Base-by-base conservation (phyloP, 2,797 vertebrate species). In the Podarcis siculus region DNA sequence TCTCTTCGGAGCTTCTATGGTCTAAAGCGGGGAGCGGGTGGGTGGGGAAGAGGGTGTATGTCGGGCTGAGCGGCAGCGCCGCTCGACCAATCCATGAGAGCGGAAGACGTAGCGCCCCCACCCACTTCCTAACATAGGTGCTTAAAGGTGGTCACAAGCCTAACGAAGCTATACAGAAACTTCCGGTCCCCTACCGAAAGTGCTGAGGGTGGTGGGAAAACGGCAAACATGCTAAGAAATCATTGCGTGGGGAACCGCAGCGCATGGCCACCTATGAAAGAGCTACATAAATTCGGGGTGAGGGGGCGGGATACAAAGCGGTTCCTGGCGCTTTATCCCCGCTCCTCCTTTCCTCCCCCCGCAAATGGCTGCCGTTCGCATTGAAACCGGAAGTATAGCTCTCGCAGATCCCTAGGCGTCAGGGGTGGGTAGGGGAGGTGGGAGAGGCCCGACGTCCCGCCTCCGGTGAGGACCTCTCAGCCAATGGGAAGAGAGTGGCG, bases 121-220 rank as follows among this genome's bases (percentile, higher is more conserved):
- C 45, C 45, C 7, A 13, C 61, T 27, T 6, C 79, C 61, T 58
- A 27, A 23, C 8, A 8, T 17, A 2, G 61, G 58, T 3, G 17
- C 6, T 39, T 15, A n/a, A 82, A 45, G 37, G 71, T 9, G n/a
- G 19, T 4, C 23, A 32, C 3, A 35, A 27, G 12, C 79, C 27
- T 12, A 8, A 35, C 5, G 3, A 15, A 73, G 12, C 3, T 10
- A 8, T 1, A 0, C 0, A 27, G 0, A n/a, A 45, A 69, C 21
- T 39, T 83, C 45, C 87, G 81, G 71, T 30, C 71, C 32, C 27
- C 7, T 13, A 10, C 30, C 1, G 27, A 39, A 39, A 17, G 6
- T 6, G 19, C 2, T 32, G 8, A 7, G 13, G 42, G 19, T 3
- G 32, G 37, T 21, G 19, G 3, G 4, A 42, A 19, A 42, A 15